phyloP scores from a whole-genome alignment of 1,140 invertebrate species.

The Zaprionus africanus region DNA sequence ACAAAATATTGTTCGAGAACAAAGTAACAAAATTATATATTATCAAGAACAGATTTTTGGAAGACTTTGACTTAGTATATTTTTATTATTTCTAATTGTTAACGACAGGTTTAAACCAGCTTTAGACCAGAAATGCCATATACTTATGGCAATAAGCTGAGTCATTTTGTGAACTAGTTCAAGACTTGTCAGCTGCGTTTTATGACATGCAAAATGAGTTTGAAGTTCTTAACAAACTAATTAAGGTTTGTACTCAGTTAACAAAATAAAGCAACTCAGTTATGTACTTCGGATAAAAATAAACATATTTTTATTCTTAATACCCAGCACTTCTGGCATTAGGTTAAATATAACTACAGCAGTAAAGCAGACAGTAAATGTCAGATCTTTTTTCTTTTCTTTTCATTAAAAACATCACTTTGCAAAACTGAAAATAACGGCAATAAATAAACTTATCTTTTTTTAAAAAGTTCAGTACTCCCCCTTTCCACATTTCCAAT shows the following conservation, averaged over 20 bases:
- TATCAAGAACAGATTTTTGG: background rate
- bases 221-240: background rate
- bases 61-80: background rate
- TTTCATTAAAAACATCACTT: no score
- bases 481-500: no score
- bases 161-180: background rate
- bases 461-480: no score
- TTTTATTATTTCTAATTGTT: slow-evolving; percentile 1
- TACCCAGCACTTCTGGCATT: no score
- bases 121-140: background rate
- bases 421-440: no score
- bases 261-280: background rate
- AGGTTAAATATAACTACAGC: no score
- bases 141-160: background rate
- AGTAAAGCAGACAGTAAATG: no score
- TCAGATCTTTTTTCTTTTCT: no score
- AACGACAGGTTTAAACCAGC: background rate
- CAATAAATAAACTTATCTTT: no score
- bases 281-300: background rate
- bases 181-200: background rate
- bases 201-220: background rate
- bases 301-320: background rate
- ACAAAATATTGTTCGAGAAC: background rate
- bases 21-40: background rate
- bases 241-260: background rate